Evolutionary conservation across 2,113 vertebrate species (phyloP).

Genomic region (Rhinoderma darwinii): DNA sequence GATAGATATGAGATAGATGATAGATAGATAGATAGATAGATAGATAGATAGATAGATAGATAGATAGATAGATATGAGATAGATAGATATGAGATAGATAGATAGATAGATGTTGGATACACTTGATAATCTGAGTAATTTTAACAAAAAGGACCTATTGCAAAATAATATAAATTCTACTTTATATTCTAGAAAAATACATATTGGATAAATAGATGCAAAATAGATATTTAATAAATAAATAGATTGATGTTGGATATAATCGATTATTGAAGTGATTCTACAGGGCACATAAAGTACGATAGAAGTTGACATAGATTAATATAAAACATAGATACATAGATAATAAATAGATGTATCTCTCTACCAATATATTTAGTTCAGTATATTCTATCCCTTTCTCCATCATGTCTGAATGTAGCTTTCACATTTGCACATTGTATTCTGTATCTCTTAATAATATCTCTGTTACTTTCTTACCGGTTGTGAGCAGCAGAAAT

Average conservation of each 20-base stretch:
- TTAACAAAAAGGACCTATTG: too few relatives aligned
- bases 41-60: conserved; percentile 16
- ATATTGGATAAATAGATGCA: neutral
- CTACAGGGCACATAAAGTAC: too few relatives aligned
- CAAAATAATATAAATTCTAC: too few relatives aligned
- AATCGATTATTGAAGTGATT: too few relatives aligned
- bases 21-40: conserved; percentile 10
- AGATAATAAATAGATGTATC: too few relatives aligned
- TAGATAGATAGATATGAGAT: conserved; percentile 23
- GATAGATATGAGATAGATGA: neutral
- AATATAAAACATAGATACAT: too few relatives aligned
- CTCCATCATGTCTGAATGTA: too few relatives aligned
- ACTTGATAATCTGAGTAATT: too few relatives aligned
- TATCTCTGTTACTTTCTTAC: neutral
- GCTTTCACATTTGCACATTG: too few relatives aligned
- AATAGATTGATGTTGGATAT: too few relatives aligned
- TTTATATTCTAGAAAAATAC: neutral
- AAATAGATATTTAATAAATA: too few relatives aligned
- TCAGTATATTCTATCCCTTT: neutral
- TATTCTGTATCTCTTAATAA: neutral
- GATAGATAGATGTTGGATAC: neutral
- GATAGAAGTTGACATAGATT: too few relatives aligned
- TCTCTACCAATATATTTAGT: neutral
- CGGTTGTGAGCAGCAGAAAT: conserved; percentile 13
- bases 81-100: neutral